Percentiles rank a stretch among this genome's conserved stretches.
Conservation (phyloP, 2,888 invertebrate species). For the Oeneis ivallda region DNA sequence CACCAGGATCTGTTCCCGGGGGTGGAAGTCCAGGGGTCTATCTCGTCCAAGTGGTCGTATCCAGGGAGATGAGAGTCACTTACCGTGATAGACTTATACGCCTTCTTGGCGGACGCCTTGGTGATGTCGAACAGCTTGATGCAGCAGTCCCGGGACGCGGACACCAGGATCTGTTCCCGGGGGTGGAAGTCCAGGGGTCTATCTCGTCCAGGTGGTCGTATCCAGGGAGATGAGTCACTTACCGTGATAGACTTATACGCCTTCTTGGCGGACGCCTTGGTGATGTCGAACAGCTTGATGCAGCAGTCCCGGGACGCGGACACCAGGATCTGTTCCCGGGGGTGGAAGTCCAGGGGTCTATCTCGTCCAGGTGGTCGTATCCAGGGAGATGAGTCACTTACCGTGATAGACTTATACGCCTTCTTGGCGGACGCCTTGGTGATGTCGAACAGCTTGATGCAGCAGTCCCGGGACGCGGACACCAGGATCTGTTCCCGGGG, state of each 20-base stretch:
- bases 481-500: slow-evolving; percentile 96
- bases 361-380: slow-evolving; percentile 98
- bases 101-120: too few species aligned
- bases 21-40: too few species aligned
- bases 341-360: slow-evolving; percentile 98
- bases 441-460: slow-evolving; percentile 98
- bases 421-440: slow-evolving; percentile 99
- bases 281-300: slow-evolving; percentile 98
- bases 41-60: too few species aligned
- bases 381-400: slow-evolving; percentile 57
- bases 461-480: slow-evolving; percentile 96
- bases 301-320: slow-evolving; percentile 97
- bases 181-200: too few species aligned
- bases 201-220: too few species aligned
- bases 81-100: too few species aligned
- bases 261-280: slow-evolving; percentile 98
- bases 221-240: too few species aligned
- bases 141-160: too few species aligned
- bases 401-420: slow-evolving; percentile 96
- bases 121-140: too few species aligned
- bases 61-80: too few species aligned
- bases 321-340: slow-evolving; percentile 95
- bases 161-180: too few species aligned
- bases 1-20: too few species aligned
- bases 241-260: slow-evolving; percentile 97